Conservation (phyloP, 2,797 vertebrate species). For the Squalus acanthias region DNA sequence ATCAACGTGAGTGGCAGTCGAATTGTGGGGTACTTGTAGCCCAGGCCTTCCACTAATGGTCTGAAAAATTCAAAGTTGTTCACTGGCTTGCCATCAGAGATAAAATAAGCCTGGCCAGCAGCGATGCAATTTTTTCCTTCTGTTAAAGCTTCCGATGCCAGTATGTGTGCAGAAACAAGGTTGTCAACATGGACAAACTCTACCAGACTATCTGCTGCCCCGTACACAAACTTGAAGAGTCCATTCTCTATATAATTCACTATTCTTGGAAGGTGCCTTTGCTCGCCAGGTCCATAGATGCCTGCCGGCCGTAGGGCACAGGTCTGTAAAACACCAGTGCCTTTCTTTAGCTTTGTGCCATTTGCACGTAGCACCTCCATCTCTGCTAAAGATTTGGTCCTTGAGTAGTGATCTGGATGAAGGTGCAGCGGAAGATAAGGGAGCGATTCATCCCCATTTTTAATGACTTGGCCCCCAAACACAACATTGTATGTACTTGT, state of each 20-base stretch:
- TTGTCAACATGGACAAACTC: conserved; percentile 95
- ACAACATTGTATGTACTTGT: conserved; percentile 92
- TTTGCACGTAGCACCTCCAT: conserved; percentile 79
- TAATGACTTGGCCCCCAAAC: conserved; percentile 85
- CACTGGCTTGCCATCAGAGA: conserved; percentile 82
- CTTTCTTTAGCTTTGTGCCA: conserved; percentile 50
- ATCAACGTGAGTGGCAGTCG: conserved; percentile 74
- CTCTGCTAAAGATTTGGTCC: conserved; percentile 86
- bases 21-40: conserved; percentile 74
- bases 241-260: conserved; percentile 80
- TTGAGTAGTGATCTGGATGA: conserved; percentile 89
- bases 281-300: conserved; percentile 90
- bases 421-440: conserved; percentile 86
- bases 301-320: conserved; percentile 85
- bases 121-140: conserved; percentile 59
- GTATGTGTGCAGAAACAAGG: conserved; percentile 75
- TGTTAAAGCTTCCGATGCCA: conserved; percentile 72
- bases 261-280: conserved; percentile 84
- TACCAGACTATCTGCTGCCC: conserved; percentile 73
- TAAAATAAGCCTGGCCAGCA: conserved; percentile 87
- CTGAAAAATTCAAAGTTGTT: conserved; percentile 95
- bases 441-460: conserved; percentile 81
- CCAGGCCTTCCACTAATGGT: conserved; percentile 84
- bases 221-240: conserved; percentile 81
- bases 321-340: conserved; percentile 61